Evolutionary conservation across 2,888 invertebrate species (phyloP), one percentile per base, ranked within the genome.

Genomic region (Meta bourneti): DNA sequence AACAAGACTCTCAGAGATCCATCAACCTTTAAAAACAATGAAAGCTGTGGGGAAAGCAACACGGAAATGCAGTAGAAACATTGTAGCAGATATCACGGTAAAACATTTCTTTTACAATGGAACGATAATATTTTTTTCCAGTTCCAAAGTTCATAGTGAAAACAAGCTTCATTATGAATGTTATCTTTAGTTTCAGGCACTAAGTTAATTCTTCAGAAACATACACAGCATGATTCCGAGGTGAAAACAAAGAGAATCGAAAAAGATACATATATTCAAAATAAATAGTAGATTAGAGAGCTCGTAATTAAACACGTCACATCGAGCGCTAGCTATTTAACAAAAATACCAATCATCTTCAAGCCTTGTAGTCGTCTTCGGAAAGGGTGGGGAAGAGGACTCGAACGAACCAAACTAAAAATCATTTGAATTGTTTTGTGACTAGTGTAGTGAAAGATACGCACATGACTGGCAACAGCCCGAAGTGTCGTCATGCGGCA

Each of bases 371-470:
- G 84, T 85, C 69, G 34, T 86, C 72, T 81, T 70, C 87, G 72
- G 52, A 54, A n/a, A 16, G 72, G 54, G 19, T 52, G 16, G 16
- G 75, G 61, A 84, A 75, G 71, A 54, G 61, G 78, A 74, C 61
- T 16, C 61, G 49, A 80, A 90, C 71, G 52, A 69, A 81, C 54
- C 19, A 16, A 79, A 87, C 79, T 51, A 11, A 78, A 74, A 70
- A 51, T 54, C 54, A 61, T 54, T 75, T 81, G 16, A 75, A 70
- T 80, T 87, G 86, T 82, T 90, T 86, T 79, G 91, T 91, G 91
- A 91, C 91, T 91, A 91, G 91, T 91, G 86, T 74, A 91, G 91
- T 91, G 86, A 83, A 82, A 91, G 81, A 80, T 70, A 91, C 84
- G 71, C 91, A 83, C 78, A 77, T 78, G 61, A 72, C 82, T 80